Evolutionary conservation across 1,140 invertebrate species (phyloP).

Genomic region (Achatina immaculata): DNA sequence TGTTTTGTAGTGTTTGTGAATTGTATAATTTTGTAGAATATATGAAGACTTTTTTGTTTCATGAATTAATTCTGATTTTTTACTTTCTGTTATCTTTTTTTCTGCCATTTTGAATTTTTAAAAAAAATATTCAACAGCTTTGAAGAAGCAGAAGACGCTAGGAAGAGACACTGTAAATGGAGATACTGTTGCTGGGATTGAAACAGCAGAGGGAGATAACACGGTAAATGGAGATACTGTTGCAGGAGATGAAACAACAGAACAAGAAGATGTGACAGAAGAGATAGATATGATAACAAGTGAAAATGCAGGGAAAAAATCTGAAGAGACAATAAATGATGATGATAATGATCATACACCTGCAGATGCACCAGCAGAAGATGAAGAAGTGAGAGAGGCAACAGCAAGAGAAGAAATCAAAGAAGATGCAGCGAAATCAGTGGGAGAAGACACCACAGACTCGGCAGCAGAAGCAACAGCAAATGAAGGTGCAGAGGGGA

Average conservation of each 20-base stretch:
- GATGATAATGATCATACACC: background rate
- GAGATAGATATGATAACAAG: background rate
- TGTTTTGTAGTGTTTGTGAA: no score
- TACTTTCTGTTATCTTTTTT: no score
- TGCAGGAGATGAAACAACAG: background rate
- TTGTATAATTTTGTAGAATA: no score
- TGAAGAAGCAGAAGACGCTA: slow-evolving; percentile 4
- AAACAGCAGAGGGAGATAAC: background rate
- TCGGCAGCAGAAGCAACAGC: background rate
- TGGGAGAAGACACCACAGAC: background rate
- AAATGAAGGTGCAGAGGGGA: background rate
- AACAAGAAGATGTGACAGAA: background rate
- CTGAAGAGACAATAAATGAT: slow-evolving; percentile 4
- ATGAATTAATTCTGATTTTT: no score
- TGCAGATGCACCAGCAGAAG: background rate
- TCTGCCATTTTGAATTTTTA: no score
- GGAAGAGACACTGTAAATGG: background rate
- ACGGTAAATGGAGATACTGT: background rate
- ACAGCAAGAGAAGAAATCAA: background rate
- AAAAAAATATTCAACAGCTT: background rate
- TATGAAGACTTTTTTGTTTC: no score
- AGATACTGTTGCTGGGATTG: background rate
- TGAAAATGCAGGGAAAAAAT: background rate
- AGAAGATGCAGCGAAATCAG: background rate
- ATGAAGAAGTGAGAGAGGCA: background rate